Evolutionary conservation across 2,888 invertebrate genomes (phyloP).

Genomic region (Hypsopygia costalis): DNA sequence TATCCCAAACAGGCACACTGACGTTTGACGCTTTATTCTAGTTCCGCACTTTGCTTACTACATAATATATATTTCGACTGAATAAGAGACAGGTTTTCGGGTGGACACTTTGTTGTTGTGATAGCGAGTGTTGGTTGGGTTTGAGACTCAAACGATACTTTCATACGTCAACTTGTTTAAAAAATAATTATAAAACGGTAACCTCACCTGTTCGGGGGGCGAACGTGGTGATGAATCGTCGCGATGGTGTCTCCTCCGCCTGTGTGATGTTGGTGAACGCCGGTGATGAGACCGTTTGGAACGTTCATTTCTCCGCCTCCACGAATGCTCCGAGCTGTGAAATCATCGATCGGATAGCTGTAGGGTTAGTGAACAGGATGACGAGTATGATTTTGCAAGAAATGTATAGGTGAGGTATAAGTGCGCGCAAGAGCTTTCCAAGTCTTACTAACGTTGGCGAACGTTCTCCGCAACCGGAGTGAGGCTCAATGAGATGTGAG

Average conservation of each 20-base stretch:
- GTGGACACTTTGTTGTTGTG: slow-evolving; percentile 59
- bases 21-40: slow-evolving; percentile 68
- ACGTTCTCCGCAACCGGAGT: slow-evolving; percentile 48
- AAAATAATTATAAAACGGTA: slow-evolving; percentile 43
- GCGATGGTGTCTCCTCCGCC: slow-evolving; percentile 84
- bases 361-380: slow-evolving; percentile 70
- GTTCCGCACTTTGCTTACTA: slow-evolving; percentile 66
- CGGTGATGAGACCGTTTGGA: slow-evolving; percentile 92
- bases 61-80: slow-evolving; percentile 35
- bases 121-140: slow-evolving; percentile 47
- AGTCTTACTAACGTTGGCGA: slow-evolving; percentile 64
- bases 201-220: slow-evolving; percentile 74
- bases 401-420: slow-evolving; percentile 58
- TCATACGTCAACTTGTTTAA: slow-evolving; percentile 44
- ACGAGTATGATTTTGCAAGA: slow-evolving; percentile 32
- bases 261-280: slow-evolving; percentile 89
- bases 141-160: slow-evolving; percentile 38
- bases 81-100: slow-evolving; percentile 56
- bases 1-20: slow-evolving; percentile 67
- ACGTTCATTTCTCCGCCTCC: slow-evolving; percentile 90
- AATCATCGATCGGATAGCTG: slow-evolving; percentile 79
- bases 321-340: slow-evolving; percentile 87
- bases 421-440: slow-evolving; percentile 37
- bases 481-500: slow-evolving; percentile 53
- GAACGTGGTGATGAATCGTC: slow-evolving; percentile 72